These are phyloP conservation scores for Hirundichthys speculiger DNA, from an alignment of 2,113 vertebrate species.

Conservation along the genomic window DNA sequence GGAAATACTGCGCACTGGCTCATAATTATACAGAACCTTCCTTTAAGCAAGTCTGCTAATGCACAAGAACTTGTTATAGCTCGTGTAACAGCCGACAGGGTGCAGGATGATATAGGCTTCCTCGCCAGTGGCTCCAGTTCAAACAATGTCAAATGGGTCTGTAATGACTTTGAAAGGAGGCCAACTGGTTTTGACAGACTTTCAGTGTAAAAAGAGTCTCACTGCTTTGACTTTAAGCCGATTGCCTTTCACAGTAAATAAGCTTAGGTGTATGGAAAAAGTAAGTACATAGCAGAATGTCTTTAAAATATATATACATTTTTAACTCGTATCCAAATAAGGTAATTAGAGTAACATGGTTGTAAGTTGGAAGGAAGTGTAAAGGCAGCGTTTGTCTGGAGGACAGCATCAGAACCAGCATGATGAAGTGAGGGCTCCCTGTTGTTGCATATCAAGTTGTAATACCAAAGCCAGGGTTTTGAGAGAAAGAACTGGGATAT, in stretches of 20 bases:
- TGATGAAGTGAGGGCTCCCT: too few species aligned
- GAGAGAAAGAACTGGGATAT: too few species aligned
- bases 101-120: conserved; percentile 43
- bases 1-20: conserved; percentile 29
- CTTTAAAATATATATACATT: too few species aligned
- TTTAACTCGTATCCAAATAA: too few species aligned
- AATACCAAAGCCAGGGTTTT: too few species aligned
- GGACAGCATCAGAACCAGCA: too few species aligned
- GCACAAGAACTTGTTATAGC: conserved; percentile 32
- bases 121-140: conserved; percentile 54
- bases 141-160: conserved; percentile 66
- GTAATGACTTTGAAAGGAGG: conserved; percentile 62
- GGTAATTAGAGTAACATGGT: too few species aligned
- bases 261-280: conserved; percentile 5
- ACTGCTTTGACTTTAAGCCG: conserved; percentile 28
- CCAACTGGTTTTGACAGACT: conserved; percentile 60
- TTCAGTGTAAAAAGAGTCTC: conserved; percentile 43
- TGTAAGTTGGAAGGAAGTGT: too few species aligned
- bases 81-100: conserved; percentile 26
- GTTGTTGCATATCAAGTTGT: too few species aligned
- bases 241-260: conserved; percentile 22
- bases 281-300: too few species aligned
- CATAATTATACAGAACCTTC: conserved; percentile 56
- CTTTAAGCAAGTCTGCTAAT: conserved; percentile 47
- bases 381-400: too few species aligned